Evolutionary conservation across 2,797 vertebrate species (phyloP).

Genomic region (Eurystomus glaucurus): DNA sequence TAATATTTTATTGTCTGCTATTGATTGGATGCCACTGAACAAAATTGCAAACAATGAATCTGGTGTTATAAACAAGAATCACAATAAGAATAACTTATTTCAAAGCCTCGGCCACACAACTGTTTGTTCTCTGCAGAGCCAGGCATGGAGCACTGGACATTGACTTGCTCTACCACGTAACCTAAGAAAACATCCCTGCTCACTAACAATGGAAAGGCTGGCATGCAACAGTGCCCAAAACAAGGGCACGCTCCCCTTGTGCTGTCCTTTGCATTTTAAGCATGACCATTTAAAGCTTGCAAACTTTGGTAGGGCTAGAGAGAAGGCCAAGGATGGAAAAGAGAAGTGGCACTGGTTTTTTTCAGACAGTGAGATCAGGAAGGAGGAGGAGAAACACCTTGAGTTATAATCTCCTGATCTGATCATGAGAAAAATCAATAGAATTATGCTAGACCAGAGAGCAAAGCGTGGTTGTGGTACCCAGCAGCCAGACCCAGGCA

Average conservation of each 20-base stretch:
- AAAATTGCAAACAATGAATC: conserved; percentile 81
- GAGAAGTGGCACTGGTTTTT: neutral
- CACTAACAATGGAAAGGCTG: neutral
- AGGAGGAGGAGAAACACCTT: neutral
- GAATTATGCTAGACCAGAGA: neutral
- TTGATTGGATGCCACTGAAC: conserved; percentile 78
- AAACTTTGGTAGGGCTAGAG: neutral
- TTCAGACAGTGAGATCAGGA: neutral
- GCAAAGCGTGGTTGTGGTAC: neutral
- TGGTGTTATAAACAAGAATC: conserved; percentile 73
- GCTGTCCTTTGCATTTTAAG: neutral
- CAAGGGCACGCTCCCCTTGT: neutral
- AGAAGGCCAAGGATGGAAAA: neutral
- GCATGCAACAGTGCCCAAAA: accelerated
- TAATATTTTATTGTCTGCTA: conserved; percentile 82
- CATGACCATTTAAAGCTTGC: neutral
- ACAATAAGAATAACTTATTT: conserved; percentile 69
- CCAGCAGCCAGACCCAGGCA: neutral
- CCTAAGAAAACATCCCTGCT: neutral
- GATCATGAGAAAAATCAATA: neutral
- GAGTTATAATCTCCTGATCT: neutral
- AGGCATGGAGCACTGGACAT: neutral
- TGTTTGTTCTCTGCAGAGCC: neutral
- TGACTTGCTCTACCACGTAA: neutral
- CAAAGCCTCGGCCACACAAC: neutral